These are phyloP conservation scores for Nyctereutes procyonoides DNA, from an alignment of 2,113 vertebrate species.

Conservation along the genomic window DNA sequence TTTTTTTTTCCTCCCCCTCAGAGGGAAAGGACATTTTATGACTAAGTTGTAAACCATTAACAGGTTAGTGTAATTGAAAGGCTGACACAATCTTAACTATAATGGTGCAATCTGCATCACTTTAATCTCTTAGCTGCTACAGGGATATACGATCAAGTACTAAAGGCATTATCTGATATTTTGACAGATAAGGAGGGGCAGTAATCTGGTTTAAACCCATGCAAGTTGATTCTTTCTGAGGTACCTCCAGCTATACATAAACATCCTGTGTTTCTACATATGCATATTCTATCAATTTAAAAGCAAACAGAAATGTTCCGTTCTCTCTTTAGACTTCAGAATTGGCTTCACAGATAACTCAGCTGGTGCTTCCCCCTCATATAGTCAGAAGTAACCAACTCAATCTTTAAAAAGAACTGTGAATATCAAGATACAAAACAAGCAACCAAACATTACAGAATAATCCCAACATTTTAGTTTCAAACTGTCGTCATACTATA, in stretches of 20 bases:
- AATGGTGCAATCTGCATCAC: neutral
- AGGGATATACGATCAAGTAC: neutral
- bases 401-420: neutral
- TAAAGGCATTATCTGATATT: neutral
- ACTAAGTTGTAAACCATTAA: constrained; percentile 15
- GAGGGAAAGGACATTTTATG: neutral
- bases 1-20: neutral
- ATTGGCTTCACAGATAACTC: neutral
- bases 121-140: neutral
- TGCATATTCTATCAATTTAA: neutral
- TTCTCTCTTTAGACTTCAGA: constrained; percentile 40
- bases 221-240: neutral
- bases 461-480: neutral
- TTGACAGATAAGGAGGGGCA: neutral
- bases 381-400: neutral
- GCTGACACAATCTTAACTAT: neutral
- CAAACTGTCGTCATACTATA: neutral
- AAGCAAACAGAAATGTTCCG: neutral
- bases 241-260: neutral
- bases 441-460: neutral
- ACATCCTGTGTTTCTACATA: neutral
- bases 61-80: neutral
- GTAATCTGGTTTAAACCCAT: neutral
- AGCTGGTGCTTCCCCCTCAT: neutral
- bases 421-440: constrained; percentile 20